Evolutionary conservation across 2,797 vertebrate genomes (phyloP).

Genomic region (Coregonus suidteri): DNA sequence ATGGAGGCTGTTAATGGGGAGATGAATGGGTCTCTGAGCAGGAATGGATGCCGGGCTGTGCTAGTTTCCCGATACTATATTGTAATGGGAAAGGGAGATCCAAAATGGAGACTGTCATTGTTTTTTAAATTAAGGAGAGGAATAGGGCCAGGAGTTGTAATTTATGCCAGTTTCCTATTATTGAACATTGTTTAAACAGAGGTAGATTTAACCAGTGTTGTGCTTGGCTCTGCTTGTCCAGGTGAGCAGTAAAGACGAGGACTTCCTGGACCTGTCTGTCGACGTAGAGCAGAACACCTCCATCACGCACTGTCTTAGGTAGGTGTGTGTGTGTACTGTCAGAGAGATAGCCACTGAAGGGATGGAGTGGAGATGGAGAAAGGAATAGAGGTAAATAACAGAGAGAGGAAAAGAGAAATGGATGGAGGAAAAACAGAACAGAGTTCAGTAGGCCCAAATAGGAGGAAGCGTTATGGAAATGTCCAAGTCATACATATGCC

Average conservation of each 20-base stretch:
- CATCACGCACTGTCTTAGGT: slow-evolving; percentile 92
- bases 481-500: not conserved
- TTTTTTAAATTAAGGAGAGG: not conserved
- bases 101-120: not conserved
- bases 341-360: too few relatives aligned
- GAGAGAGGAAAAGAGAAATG: too few relatives aligned
- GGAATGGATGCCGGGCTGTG: not conserved
- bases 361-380: too few relatives aligned
- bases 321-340: slow-evolving; percentile 24
- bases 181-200: not conserved
- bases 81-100: not conserved
- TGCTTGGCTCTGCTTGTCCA: slow-evolving; percentile 40
- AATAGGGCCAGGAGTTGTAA: too few relatives aligned
- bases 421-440: too few relatives aligned
- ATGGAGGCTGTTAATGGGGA: not conserved
- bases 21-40: not conserved
- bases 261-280: slow-evolving; percentile 91
- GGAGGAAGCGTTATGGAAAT: not conserved
- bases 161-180: not conserved
- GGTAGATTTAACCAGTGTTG: not conserved
- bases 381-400: too few relatives aligned
- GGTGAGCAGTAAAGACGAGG: slow-evolving; percentile 95
- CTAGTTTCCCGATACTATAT: not conserved
- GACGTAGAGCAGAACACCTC: slow-evolving; percentile 94
- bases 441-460: not conserved